Evolutionary conservation across 2,888 invertebrate species (phyloP).

Genomic region (Zygogramma bicolorata): DNA sequence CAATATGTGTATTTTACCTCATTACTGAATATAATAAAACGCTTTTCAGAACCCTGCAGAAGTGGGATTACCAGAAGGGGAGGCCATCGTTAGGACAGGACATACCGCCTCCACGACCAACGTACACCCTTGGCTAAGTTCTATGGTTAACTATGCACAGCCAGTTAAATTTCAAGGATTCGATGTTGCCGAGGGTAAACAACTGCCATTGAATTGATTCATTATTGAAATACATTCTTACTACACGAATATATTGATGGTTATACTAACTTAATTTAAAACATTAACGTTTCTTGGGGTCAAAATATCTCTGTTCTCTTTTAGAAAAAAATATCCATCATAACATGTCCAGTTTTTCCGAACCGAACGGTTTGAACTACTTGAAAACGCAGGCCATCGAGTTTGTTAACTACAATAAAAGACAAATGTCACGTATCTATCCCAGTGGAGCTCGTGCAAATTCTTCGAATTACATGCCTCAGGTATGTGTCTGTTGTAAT

Average conservation of each 20-base stretch:
- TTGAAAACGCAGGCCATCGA: constrained; percentile 96
- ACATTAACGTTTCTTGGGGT: background rate
- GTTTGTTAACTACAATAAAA: constrained; percentile 99
- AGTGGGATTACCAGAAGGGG: constrained; percentile 70
- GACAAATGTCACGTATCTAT: constrained; percentile 99
- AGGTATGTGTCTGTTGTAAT: constrained; percentile 72
- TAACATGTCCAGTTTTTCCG: constrained; percentile 99
- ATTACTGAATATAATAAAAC: no score
- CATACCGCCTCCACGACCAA: constrained; percentile 98
- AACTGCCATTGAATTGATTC: background rate
- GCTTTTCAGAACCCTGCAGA: constrained; percentile 42
- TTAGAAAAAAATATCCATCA: constrained; percentile 94
- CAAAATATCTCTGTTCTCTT: constrained; percentile 51
- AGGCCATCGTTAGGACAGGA: constrained; percentile 74
- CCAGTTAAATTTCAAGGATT: constrained; percentile 99
- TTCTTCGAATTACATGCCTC: constrained; percentile 99
- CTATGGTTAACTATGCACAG: constrained; percentile 99
- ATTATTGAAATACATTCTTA: no score
- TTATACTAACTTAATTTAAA: no score
- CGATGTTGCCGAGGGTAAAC: constrained; percentile 94
- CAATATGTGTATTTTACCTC: background rate
- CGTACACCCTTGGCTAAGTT: constrained; percentile 98
- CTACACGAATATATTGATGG: no score
- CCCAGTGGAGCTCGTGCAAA: constrained; percentile 99
- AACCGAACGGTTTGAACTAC: constrained; percentile 95